A percentile compares a stretch with the other conserved stretches of the same genome.
Evolutionary conservation across 2,797 vertebrate species (phyloP).

Genomic region (Sebastes variabilis): DNA sequence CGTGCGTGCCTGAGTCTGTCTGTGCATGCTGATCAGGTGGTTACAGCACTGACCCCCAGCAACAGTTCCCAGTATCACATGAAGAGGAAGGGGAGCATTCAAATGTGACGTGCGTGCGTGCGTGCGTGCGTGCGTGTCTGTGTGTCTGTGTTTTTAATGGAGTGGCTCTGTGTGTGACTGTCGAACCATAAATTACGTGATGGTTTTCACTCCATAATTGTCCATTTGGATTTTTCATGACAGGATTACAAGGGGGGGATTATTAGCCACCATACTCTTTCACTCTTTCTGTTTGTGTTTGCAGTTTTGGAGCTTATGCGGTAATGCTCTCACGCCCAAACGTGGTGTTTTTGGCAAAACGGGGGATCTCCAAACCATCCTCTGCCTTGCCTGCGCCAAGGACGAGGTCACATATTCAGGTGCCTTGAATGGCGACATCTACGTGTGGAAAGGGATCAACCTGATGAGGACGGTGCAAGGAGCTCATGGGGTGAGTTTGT

Average conservation of each 20-base stretch:
- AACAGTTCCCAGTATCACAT: conserved; percentile 38
- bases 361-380: conserved; percentile 97
- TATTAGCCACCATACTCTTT: conserved; percentile 65
- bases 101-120: conserved; percentile 39
- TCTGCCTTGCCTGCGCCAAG: conserved; percentile 96
- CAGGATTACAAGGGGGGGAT: conserved; percentile 66
- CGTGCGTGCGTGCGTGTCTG: conserved; percentile 6
- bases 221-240: conserved; percentile 59
- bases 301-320: conserved; percentile 99
- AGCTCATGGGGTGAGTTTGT: conserved; percentile 89
- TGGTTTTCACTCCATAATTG: conserved; percentile 51
- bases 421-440: conserved; percentile 96
- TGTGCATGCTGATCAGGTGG: conserved; percentile 76
- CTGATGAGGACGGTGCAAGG: conserved; percentile 94
- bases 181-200: conserved; percentile 26
- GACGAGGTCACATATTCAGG: conserved; percentile 98
- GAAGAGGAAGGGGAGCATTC: conserved; percentile 2
- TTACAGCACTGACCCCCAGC: conserved; percentile 55
- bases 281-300: conserved; percentile 71
- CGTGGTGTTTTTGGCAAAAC: conserved; percentile 98
- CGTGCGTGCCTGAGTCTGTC: conserved; percentile 30
- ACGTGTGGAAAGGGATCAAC: conserved; percentile 97
- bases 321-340: conserved; percentile 96
- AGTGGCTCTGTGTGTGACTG: not conserved
- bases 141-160: not conserved